phyloP scores from a whole-genome alignment of 2,797 vertebrate species.

The Stomatorhinus walkeri region DNA sequence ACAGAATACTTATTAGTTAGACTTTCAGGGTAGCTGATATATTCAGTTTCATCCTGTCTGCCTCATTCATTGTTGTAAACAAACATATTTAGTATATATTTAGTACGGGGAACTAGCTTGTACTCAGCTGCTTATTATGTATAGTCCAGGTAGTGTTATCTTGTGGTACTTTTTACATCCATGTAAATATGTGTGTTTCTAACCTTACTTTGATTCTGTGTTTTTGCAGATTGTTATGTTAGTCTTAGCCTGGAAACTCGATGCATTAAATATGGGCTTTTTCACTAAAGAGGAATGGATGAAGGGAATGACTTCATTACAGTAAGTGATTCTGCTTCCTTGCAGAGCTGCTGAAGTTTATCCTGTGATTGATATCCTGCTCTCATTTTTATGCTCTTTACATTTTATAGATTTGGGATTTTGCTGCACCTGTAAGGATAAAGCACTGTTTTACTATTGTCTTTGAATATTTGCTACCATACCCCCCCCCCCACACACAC shows the following conservation, averaged over 20 bases:
- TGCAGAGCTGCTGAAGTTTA: not conserved
- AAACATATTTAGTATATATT: not conserved
- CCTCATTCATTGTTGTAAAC: not conserved
- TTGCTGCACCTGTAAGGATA: not conserved
- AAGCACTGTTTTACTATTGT: not conserved
- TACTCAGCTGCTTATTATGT: not conserved
- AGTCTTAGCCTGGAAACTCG: conserved; percentile 94
- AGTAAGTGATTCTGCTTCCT: conserved; percentile 67
- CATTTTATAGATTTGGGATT: not conserved
- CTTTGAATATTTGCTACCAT: not conserved
- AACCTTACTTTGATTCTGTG: conserved; percentile 24
- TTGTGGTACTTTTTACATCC: not conserved
- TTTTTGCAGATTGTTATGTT: conserved; percentile 85
- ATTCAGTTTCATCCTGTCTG: not conserved
- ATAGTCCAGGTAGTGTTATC: not conserved
- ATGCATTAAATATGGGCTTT: conserved; percentile 93
- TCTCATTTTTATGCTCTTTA: not conserved
- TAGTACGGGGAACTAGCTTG: not conserved
- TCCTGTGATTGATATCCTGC: not conserved
- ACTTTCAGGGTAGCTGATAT: not conserved
- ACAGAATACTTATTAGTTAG: not conserved
- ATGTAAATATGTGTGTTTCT: not conserved
- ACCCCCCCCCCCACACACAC: not conserved
- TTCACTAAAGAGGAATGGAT: conserved; percentile 98
- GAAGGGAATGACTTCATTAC: conserved; percentile 88